phyloP scores from a whole-genome alignment of 2,888 invertebrate species.

The Dichetophora obliterata region DNA sequence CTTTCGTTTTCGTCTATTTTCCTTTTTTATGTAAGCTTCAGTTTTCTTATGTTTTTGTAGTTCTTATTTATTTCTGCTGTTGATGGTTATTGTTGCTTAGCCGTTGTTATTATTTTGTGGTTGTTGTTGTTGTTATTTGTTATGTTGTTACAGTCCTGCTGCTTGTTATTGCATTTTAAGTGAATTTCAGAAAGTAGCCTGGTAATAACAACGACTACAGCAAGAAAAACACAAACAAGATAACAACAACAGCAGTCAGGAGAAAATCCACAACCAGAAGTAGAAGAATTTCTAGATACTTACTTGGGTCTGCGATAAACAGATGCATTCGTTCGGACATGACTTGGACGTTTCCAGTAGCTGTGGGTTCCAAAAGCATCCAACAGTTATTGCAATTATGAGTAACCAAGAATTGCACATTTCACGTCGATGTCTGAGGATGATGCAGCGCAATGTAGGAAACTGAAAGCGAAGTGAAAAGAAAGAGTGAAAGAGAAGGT shows the following conservation, averaged over 20 bases:
- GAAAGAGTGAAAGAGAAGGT: neutral
- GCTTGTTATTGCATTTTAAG: conserved; percentile 26
- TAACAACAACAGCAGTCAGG: neutral
- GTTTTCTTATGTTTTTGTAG: conserved; percentile 9
- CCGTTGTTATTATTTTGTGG: neutral
- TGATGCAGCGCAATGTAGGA: conserved; percentile 21
- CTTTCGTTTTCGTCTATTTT: neutral
- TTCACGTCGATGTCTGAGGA: conserved; percentile 65
- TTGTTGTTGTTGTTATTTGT: conserved; percentile 30
- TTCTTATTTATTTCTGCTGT: conserved; percentile 5
- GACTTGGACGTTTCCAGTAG: conserved; percentile 72
- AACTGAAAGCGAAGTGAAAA: conserved; percentile 2
- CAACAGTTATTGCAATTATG: conserved; percentile 69
- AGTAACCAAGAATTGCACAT: conserved; percentile 70
- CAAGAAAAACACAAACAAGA: neutral
- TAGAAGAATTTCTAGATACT: conserved; percentile 51
- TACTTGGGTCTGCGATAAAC: conserved; percentile 89
- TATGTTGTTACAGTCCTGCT: neutral
- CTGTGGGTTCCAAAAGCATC: conserved; percentile 70
- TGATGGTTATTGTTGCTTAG: neutral
- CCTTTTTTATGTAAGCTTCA: neutral
- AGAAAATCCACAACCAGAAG: conserved; percentile 26
- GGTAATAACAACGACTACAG: conserved; percentile 1
- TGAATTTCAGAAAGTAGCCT: neutral
- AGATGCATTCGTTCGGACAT: conserved; percentile 87